Percentiles rank a stretch among this genome's conserved stretches.
Evolutionary conservation across 2,888 invertebrate species (phyloP).

Genomic region (Apomyelois bistriatella): DNA sequence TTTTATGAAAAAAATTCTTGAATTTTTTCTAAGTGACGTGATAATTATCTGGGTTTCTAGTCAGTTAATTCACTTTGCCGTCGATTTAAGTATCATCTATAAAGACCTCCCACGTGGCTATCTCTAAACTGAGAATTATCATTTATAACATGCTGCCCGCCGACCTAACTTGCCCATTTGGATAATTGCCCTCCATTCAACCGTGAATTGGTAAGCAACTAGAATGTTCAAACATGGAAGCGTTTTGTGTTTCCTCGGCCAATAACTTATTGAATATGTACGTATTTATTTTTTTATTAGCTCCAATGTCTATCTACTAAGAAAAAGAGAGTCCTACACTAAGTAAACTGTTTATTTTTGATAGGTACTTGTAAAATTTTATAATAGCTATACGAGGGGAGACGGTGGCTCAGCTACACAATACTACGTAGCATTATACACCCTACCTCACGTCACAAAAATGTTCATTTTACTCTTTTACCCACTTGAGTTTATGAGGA

Average conservation of each 20-base stretch:
- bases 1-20: conserved; percentile 11
- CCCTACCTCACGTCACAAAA: background rate
- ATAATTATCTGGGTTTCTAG: conserved; percentile 16
- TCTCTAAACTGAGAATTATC: conserved; percentile 24
- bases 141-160: conserved; percentile 26
- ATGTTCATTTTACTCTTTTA: conserved; percentile 19
- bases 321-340: too few relatives aligned
- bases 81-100: conserved; percentile 28
- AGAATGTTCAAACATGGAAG: conserved; percentile 3
- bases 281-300: background rate
- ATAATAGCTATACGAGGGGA: conserved; percentile 26
- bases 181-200: conserved; percentile 44
- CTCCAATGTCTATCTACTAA: too few relatives aligned
- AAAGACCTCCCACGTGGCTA: conserved; percentile 52
- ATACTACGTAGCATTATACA: conserved; percentile 1
- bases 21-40: background rate
- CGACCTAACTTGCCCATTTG: conserved; percentile 34
- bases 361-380: too few relatives aligned
- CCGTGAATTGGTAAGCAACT: conserved; percentile 28
- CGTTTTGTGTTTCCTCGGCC: background rate
- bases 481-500: conserved; percentile 48
- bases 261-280: background rate
- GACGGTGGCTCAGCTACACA: conserved; percentile 19
- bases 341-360: too few relatives aligned
- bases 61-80: conserved; percentile 38